phyloP scores from a whole-genome alignment of 2,113 vertebrate genomes.

The Felis catus region F.catus_Fca126_mat1.0 CM031415.1:12347501-12348000 shows the following conservation, averaged over 20 bases:
- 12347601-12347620: background rate
- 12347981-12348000: background rate
- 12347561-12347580: background rate
- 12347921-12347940: background rate
- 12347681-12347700: background rate
- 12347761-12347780: background rate
- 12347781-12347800: background rate
- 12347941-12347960: background rate
- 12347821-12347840: background rate
- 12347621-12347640: background rate
- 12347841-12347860: background rate
- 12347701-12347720: background rate
- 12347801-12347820: too few relatives aligned
- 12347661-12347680: background rate
- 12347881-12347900: background rate
- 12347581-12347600: background rate
- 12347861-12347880: background rate
- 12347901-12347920: background rate
- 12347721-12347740: background rate
- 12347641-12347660: background rate
- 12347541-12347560: background rate
- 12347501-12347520: too few relatives aligned
- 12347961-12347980: background rate
- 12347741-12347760: background rate
- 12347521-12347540: background rate